Base-by-base conservation (phyloP, 2,797 vertebrate genomes). In the Myioborus miniatus region DNA sequence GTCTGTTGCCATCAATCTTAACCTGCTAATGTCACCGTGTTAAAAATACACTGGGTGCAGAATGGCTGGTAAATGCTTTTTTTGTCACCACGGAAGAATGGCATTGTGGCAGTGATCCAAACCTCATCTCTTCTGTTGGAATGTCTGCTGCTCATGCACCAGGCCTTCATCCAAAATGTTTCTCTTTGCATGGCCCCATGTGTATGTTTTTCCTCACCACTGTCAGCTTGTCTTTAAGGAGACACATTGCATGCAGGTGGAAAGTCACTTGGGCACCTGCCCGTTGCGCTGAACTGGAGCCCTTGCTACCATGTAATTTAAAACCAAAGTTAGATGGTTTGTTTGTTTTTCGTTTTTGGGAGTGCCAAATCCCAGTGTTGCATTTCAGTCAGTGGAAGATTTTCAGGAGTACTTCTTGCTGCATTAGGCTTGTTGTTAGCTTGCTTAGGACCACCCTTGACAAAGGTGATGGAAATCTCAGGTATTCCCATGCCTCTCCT, bases 1-100 rank as follows among this genome's bases (percentile, higher is more conserved):
- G 75, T 72, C 94, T 95, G 94, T 81, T 84, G 53, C 91, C 53
- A 87, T 94, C 93, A 96, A 23, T 93, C 90, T 81, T 71, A 79
- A 75, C 92, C 74, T 94, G 79, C 76, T 85, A 75, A 83, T 94
- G 92, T 90, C 94, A 89, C 2, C 0, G 6, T 67, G 90, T 93
- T 96, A 95, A 96, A 97, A 97, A 97, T 94, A 96, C 18, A 39
- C 47, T 0, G 23, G 46, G 23, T 74, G 27, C 67, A 60, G 71
- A 71, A 92, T 77, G 83, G 52, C 91, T 18, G 4, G 72, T 74
- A 79, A 89, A 64, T 63, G 63, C 44, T 58, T 67, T 24, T 83
- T 91, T 81, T 78, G 92, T 95, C 94, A 74, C 67, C 2, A 0
- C 63, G 59, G 72, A 91, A 85, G 69, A 96, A 92, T 63, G 74